These are phyloP conservation scores for Gibbula magus DNA, from an alignment of 2,888 invertebrate species.

Conservation along the genomic window DNA sequence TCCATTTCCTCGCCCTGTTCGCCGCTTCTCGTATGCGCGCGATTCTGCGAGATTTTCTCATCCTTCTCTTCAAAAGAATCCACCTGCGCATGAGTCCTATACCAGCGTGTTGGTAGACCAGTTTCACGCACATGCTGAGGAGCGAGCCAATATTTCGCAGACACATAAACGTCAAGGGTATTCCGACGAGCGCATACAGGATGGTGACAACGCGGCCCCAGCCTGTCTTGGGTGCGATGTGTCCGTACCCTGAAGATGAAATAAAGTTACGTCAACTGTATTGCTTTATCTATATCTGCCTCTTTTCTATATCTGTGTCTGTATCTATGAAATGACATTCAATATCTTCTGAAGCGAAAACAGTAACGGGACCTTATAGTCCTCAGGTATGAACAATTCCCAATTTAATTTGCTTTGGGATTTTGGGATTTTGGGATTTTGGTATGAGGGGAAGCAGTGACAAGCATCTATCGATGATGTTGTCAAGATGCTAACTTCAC, in stretches of 20 bases:
- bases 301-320: too few relatives aligned
- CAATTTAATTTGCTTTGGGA: too few relatives aligned
- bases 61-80: conserved; percentile 28
- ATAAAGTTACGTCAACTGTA: neutral
- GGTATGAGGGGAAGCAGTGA: too few relatives aligned
- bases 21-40: conserved; percentile 28
- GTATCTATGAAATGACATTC: too few relatives aligned
- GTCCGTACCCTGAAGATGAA: conserved; percentile 89
- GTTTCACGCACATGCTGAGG: conserved; percentile 91
- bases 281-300: too few relatives aligned
- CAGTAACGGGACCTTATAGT: too few relatives aligned
- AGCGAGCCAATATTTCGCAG: conserved; percentile 95
- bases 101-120: conserved; percentile 78
- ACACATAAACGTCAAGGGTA: conserved; percentile 94
- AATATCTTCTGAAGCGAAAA: too few relatives aligned
- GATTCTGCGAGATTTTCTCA: conserved; percentile 31
- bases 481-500: too few relatives aligned
- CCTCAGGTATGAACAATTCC: too few relatives aligned
- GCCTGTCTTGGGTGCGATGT: conserved; percentile 92
- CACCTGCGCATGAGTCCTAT: conserved; percentile 32
- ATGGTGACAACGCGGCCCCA: conserved; percentile 92
- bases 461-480: too few relatives aligned
- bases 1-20: conserved; percentile 32
- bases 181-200: conserved; percentile 93
- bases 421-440: too few relatives aligned